Base-by-base conservation (phyloP, 1,140 invertebrate genomes). In the Whitmania pigra region DNA sequence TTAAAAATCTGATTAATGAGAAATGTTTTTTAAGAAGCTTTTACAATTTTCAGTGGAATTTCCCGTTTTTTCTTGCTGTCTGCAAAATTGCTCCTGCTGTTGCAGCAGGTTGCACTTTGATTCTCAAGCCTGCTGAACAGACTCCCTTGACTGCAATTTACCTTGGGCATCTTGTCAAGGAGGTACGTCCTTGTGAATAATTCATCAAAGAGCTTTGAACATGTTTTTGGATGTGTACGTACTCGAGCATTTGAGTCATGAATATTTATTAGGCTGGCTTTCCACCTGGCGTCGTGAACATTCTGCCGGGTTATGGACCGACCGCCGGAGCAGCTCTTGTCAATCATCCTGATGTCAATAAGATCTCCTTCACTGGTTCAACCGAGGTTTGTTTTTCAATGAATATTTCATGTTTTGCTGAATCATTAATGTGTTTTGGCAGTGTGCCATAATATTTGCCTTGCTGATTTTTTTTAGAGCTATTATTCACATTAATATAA, bases 311-410 rank as follows among this genome's bases (percentile, higher is more conserved):
- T 20, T 78, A 77, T 74, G 81, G 80, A 4, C 77, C 78, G 11
- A 81, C 77, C 31, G 77, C 79, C 25, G 80, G 81, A 13, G 75
- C 77, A 29, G 77, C 79, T 17, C 74, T 82, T 29, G 69, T 77
- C 4, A 75, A 75, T 67, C 80, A 82, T 74, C 75, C 76, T 74
- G 75, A 80, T 67, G 75, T 81, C 29, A 76, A 77, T 25, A 80
- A 80, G 83, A 85, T 94, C 63, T 89, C 91, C 9, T 94, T 94
- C 79, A 94, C 92, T 66, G 92, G 92, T 36, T 94, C 92, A 0
- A 94, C 92, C 4, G 86, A 89, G 77, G 90, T 89, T 68, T 75
- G 43, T 49, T 49, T 49, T 49, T 17, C 43, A 49, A 11, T 49
- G 43, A 17, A 17, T 11, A 49, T 49, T 49, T 49, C 15, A 49